Evolutionary conservation across 2,797 vertebrate species (phyloP).

Genomic region (Propithecus perrieri): DNA sequence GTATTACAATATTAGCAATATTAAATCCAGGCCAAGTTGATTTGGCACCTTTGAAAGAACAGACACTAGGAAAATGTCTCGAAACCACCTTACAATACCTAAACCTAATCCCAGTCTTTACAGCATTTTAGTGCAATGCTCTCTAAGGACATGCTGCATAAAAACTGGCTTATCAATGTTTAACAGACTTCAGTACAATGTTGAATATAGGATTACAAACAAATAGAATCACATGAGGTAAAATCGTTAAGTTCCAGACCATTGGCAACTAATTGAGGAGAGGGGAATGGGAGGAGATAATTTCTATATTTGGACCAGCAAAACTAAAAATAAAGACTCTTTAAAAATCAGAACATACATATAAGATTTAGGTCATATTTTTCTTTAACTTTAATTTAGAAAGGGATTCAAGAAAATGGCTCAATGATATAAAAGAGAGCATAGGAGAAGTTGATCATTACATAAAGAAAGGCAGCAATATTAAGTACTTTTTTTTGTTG

Average conservation of each 20-base stretch:
- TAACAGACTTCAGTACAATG: slow-evolving; percentile 84
- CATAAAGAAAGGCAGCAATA: neutral
- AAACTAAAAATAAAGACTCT: slow-evolving; percentile 59
- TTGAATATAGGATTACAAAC: slow-evolving; percentile 85
- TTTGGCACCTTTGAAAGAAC: slow-evolving; percentile 75
- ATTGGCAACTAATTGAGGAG: slow-evolving; percentile 79
- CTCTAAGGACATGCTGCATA: slow-evolving; percentile 75
- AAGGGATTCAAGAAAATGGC: slow-evolving; percentile 18
- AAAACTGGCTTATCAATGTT: slow-evolving; percentile 85
- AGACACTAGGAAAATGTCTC: slow-evolving; percentile 75
- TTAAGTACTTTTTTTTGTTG: slow-evolving; percentile 12
- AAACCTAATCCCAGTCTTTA: slow-evolving; percentile 82
- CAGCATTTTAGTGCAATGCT: slow-evolving; percentile 77
- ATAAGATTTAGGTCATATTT: slow-evolving; percentile 45
- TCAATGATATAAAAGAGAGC: slow-evolving; percentile 43
- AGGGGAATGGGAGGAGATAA: slow-evolving; percentile 58
- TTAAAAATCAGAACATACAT: slow-evolving; percentile 19
- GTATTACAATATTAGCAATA: slow-evolving; percentile 71
- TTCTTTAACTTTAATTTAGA: slow-evolving; percentile 60
- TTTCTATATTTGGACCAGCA: slow-evolving; percentile 68
- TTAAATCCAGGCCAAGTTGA: slow-evolving; percentile 77
- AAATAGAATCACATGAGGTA: slow-evolving; percentile 79
- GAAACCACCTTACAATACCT: slow-evolving; percentile 80
- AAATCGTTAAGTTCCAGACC: slow-evolving; percentile 77
- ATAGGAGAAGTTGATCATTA: slow-evolving; percentile 6